Base-by-base conservation (phyloP, 2,113 vertebrate genomes). In the Dicerorhinus sumatrensis region DNA sequence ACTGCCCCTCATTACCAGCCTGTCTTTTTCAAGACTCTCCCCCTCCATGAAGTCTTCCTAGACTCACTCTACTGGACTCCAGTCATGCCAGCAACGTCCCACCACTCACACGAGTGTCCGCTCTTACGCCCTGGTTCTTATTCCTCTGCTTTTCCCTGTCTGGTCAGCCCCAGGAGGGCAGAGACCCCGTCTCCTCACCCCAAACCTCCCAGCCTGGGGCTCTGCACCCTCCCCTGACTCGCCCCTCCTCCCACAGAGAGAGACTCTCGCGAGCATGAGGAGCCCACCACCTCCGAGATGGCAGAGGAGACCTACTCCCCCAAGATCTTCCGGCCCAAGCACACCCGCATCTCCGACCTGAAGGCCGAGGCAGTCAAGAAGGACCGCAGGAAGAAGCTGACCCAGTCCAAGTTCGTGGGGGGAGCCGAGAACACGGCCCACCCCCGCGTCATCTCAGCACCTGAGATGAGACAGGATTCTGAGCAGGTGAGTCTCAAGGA, bases 391-490 rank as follows among this genome's bases (percentile, higher is more conserved):
- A 99, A 99, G 98, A 99, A 99, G 98, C 93, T 99, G 91, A 99
- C 99, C 77, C 99, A 99, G 97, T 99, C 99, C 96, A 99, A 99
- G 96, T 98, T 98, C 0, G 97, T 99, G 39, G 99, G 99, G 8
- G 98, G 98, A 29, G 97, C 99, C 0, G 97, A 99, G 98, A 99
- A 99, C 98, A 99, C 99, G 0, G 99, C 99, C 0, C 99, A 99
- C n/a, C 98, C 99, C 88, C 99, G 98, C 0, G 98, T 99, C 0
- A 86, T 88, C 62, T 58, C 98, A 17, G 98, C 97, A 0, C 98
- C 99, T 0, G 99, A 99, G 18, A 99, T 99, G 98, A 99, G 99
- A 98, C 99, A 99, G 67, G 99, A 99, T 96, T 99, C 99, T 0
- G 99, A 99, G 96, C 99, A 99, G 99, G 99, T 99, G 98, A 98